A percentile compares a stretch with the other conserved stretches of the same genome.
Evolutionary conservation across 2,113 vertebrate genomes (phyloP).

Genomic region (Sisor rabdophorus): DNA sequence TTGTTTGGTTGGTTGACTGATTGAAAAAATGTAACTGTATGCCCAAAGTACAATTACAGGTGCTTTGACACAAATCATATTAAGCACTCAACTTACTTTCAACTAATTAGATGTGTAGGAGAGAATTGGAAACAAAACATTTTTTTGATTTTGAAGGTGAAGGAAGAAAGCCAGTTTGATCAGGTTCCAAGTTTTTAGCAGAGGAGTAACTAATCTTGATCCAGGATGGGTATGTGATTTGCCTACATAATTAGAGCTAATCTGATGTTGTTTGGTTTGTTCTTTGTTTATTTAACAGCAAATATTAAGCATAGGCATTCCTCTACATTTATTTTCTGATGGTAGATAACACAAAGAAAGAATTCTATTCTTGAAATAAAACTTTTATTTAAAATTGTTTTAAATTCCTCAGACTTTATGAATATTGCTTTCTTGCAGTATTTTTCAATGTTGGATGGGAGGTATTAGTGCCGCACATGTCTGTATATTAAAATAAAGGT

Average conservation of each 20-base stretch:
- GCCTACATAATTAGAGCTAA: neutral
- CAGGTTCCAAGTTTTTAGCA: slow-evolving; percentile 1
- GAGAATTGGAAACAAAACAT: neutral
- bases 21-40: neutral
- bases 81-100: neutral
- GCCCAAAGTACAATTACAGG: neutral
- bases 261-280: neutral
- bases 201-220: slow-evolving; percentile 14
- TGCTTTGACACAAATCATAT: neutral
- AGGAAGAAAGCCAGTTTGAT: slow-evolving; percentile 31
- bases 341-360: too few relatives aligned
- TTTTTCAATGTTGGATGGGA: too few relatives aligned
- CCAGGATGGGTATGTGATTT: neutral
- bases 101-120: slow-evolving; percentile 8
- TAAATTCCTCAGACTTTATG: too few relatives aligned
- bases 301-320: neutral
- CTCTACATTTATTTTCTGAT: too few relatives aligned
- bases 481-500: too few relatives aligned
- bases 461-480: too few relatives aligned
- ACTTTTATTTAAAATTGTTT: too few relatives aligned
- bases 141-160: slow-evolving; percentile 22
- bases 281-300: too few relatives aligned
- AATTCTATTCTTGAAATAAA: too few relatives aligned
- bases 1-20: neutral
- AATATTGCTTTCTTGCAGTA: too few relatives aligned